Evolutionary conservation across 2,888 invertebrate species (phyloP).

Genomic region (Scaptomyza reducta): DNA sequence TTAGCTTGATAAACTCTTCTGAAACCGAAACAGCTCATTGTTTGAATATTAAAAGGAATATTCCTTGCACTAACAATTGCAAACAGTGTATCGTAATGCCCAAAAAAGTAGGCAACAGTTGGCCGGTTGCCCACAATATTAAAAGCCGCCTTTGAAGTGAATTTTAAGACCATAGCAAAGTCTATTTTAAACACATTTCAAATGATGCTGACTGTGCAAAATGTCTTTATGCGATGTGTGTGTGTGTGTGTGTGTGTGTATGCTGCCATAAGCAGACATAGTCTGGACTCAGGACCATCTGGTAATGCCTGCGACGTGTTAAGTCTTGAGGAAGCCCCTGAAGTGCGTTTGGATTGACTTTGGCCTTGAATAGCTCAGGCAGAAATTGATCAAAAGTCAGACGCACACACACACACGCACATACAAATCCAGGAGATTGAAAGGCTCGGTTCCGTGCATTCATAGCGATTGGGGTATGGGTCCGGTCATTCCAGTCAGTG

Average conservation of each 20-base stretch:
- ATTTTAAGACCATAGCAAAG: slow-evolving; percentile 21
- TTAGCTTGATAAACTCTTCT: too few relatives aligned
- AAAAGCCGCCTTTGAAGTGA: slow-evolving; percentile 50
- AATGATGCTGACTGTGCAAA: slow-evolving; percentile 46
- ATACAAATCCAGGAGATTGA: slow-evolving; percentile 5
- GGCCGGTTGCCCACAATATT: slow-evolving; percentile 32
- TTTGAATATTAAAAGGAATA: not conserved
- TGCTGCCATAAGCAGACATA: slow-evolving; percentile 35
- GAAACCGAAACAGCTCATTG: too few relatives aligned
- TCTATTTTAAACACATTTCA: slow-evolving; percentile 56
- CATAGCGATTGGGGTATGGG: slow-evolving; percentile 7
- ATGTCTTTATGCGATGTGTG: slow-evolving; percentile 16
- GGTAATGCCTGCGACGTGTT: slow-evolving; percentile 26
- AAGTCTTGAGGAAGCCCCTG: slow-evolving; percentile 31
- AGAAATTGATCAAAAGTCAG: slow-evolving; percentile 74
- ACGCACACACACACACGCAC: slow-evolving; percentile 22
- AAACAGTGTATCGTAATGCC: slow-evolving; percentile 2
- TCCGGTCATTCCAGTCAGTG: slow-evolving; percentile 8
- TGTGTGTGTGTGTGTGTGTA: slow-evolving; percentile 20
- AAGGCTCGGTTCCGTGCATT: slow-evolving; percentile 2
- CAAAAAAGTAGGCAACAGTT: slow-evolving; percentile 45
- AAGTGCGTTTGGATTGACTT: slow-evolving; percentile 44
- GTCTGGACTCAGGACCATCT: slow-evolving; percentile 20
- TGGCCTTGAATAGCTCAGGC: slow-evolving; percentile 61
- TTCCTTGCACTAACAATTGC: not conserved